Conservation (phyloP, 2,888 invertebrate species). For the Drosophila koepferae region DNA sequence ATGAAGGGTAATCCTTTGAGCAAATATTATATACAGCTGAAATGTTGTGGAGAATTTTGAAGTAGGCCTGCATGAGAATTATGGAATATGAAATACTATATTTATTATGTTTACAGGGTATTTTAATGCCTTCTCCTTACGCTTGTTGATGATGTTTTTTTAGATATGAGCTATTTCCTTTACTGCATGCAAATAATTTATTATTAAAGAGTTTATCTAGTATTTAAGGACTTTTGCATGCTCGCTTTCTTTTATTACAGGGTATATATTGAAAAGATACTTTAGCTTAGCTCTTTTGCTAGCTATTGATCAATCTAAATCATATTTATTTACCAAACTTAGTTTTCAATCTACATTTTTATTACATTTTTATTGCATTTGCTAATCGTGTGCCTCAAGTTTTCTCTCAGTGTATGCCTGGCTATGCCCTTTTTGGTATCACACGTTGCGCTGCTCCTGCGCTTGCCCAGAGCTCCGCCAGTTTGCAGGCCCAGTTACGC, state of each 20-base stretch:
- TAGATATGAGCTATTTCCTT: too few species aligned
- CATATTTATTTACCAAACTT: not conserved
- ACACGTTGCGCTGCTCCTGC: slow-evolving; percentile 14
- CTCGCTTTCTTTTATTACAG: not conserved
- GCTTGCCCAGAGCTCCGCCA: slow-evolving; percentile 1
- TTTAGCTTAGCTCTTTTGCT: not conserved
- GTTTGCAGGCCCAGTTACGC: slow-evolving; percentile 18
- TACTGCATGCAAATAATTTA: too few species aligned
- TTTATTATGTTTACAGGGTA: too few species aligned
- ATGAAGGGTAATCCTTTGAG: not conserved
- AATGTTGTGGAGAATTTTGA: not conserved
- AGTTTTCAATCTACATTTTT: not conserved
- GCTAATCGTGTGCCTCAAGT: not conserved
- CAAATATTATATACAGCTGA: not conserved
- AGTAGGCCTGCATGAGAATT: too few species aligned
- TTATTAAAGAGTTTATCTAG: not conserved
- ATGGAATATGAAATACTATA: too few species aligned
- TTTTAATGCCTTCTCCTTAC: too few species aligned
- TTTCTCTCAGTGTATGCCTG: slow-evolving; percentile 45
- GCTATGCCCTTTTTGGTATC: slow-evolving; percentile 53
- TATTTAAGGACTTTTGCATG: too few species aligned
- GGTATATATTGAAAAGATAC: not conserved
- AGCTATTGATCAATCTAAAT: too few species aligned
- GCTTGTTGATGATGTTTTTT: too few species aligned
- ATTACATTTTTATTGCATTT: too few species aligned